A percentile compares a stretch with the other conserved stretches of the same genome.
Evolutionary conservation across 2,113 vertebrate species (phyloP).

Genomic region (Odontophorus gujanensis): DNA sequence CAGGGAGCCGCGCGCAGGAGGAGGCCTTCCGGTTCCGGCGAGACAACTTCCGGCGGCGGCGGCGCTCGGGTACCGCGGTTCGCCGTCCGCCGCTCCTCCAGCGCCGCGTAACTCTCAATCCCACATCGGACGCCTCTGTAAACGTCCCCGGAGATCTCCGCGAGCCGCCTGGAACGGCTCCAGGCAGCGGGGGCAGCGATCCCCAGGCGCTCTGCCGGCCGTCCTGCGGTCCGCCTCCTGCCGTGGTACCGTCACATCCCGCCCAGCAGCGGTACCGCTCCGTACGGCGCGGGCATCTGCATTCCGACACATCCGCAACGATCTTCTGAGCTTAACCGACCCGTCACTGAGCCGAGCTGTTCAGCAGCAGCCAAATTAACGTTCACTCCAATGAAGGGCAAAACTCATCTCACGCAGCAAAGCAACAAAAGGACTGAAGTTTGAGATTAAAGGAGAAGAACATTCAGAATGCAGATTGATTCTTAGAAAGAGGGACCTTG

Average conservation of each 20-base stretch:
- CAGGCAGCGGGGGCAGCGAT: too few species aligned
- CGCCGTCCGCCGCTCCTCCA: too few species aligned
- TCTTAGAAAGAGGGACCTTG: neutral
- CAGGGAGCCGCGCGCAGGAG: neutral
- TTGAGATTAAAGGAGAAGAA: neutral
- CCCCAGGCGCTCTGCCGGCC: too few species aligned
- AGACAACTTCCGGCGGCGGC: neutral
- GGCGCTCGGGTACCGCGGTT: too few species aligned
- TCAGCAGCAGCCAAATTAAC: neutral
- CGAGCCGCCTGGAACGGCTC: too few species aligned
- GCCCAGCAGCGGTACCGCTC: too few species aligned
- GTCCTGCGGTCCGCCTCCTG: too few species aligned
- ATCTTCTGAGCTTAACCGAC: accelerated
- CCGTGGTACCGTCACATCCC: too few species aligned
- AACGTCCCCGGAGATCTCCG: too few species aligned
- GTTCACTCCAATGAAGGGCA: accelerated
- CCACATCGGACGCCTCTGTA: too few species aligned
- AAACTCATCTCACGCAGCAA: accelerated
- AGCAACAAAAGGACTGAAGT: neutral
- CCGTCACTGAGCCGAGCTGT: neutral
- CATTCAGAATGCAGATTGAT: neutral
- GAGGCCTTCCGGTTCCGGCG: neutral
- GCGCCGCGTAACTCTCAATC: too few species aligned
- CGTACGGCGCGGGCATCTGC: neutral
- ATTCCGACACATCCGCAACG: neutral